Base-by-base conservation (phyloP, 2,797 vertebrate genomes). In the Aplochiton taeniatus region DNA sequence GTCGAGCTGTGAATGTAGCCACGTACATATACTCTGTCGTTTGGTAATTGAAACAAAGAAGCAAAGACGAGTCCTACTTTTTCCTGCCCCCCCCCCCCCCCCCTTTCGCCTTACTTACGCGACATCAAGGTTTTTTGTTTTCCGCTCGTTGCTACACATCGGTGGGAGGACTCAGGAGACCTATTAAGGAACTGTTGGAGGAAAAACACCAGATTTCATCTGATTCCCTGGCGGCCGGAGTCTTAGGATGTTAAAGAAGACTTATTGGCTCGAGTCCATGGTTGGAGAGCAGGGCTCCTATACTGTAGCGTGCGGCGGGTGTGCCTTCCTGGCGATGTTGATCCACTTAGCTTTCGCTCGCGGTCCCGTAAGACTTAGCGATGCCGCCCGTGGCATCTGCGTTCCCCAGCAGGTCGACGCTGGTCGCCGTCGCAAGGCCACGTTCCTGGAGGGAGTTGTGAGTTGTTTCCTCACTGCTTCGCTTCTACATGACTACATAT, bases 171-270 rank as follows among this genome's bases (percentile, higher is more conserved):
- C 90, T 88, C 91, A 83, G 41, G 90, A 92, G 92, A 89, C 91
- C 89, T 90, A 91, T 93, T 92, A 92, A 89, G 84, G 76, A 89
- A 91, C 81, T 86, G 77, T 70, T 77, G 69, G 84, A 92, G 90
- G 91, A 92, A 92, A 92, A 92, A 92, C 89, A 91, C 80, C 90
- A 92, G 91, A 92, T 91, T 92, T 92, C 69, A 77, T 85, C 82
- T 84, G 80, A 91, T 81, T 89, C 91, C 85, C 87, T 41, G 7
- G 80, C 70, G 88, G 80, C 45, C 17, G 69, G 66, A 85, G 85
- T 87, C 87, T 86, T 86, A 85, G 81, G 83, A 76, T 85, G 80
- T 85, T 89, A 89, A 31, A 90, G 89, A 90, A 86, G 81, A 88
- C 79, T 90, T 87, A 80, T 85, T 87, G 85, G 83, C 88, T 79